Conservation (phyloP, 2,888 invertebrate species). For the Drosophila buzzatii region DNA sequence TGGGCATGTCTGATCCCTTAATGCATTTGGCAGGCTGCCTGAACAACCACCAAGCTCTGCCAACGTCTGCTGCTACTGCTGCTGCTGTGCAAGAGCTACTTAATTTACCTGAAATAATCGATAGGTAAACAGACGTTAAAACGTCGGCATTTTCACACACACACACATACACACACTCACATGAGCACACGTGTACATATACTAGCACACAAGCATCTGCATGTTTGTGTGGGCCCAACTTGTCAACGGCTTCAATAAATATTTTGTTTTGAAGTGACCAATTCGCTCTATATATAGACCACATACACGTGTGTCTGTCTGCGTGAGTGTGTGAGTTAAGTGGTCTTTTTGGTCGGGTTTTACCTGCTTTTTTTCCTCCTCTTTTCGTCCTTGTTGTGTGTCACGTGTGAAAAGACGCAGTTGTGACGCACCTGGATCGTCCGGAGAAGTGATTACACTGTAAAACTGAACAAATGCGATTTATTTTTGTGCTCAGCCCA, state of each 20-base stretch:
- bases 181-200: not conserved
- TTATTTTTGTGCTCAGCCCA: constrained; percentile 36
- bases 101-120: constrained; percentile 83
- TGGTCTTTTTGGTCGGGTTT: constrained; percentile 52
- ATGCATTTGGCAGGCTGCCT: constrained; percentile 77
- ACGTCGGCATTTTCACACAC: constrained; percentile 75
- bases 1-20: constrained; percentile 80
- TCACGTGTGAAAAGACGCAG: constrained; percentile 70
- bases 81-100: constrained; percentile 70
- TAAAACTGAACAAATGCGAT: constrained; percentile 17
- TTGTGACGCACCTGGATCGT: constrained; percentile 39
- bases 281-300: constrained; percentile 42
- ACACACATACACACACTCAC: constrained; percentile 41
- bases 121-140: constrained; percentile 82
- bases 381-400: constrained; percentile 21
- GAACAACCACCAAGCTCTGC: constrained; percentile 59
- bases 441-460: constrained; percentile 37
- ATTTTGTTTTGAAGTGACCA: constrained; percentile 74
- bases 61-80: constrained; percentile 20
- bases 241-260: constrained; percentile 76
- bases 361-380: not conserved
- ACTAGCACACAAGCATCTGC: not conserved
- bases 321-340: constrained; percentile 53
- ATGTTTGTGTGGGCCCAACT: constrained; percentile 35
- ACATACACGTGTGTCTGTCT: constrained; percentile 9